Percentiles rank a stretch among this genome's conserved stretches.
Evolutionary conservation across 2,888 invertebrate genomes (phyloP).

Genomic region (Cerastoderma edule): DNA sequence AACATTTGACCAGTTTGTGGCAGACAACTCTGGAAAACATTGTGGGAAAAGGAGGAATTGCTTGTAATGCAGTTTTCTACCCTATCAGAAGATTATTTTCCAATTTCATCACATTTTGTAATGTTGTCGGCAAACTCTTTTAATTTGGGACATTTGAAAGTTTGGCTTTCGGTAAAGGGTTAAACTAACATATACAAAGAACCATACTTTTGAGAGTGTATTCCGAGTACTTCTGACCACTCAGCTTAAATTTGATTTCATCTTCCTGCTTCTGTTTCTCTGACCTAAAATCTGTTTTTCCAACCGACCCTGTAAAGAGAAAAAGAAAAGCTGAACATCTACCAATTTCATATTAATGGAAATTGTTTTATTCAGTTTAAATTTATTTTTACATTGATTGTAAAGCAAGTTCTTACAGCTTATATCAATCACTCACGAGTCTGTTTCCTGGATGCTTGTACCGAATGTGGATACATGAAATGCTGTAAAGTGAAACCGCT

Average conservation of each 20-base stretch:
- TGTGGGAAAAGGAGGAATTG: neutral
- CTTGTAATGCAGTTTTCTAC: neutral
- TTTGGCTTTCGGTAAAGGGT: too few species aligned
- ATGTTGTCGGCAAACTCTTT: neutral
- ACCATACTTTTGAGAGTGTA: conserved; percentile 25
- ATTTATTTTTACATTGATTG: neutral
- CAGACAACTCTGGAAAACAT: neutral
- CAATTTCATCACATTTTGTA: neutral
- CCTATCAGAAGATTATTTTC: neutral
- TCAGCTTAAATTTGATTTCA: conserved; percentile 30
- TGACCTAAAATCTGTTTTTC: conserved; percentile 67
- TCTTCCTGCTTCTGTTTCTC: conserved; percentile 36
- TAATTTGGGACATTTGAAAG: neutral
- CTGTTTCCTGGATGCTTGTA: too few species aligned
- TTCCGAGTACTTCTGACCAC: conserved; percentile 47
- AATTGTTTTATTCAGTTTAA: neutral
- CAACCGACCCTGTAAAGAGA: conserved; percentile 55
- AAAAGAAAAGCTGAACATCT: neutral
- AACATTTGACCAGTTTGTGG: too few species aligned
- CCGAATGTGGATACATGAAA: too few species aligned
- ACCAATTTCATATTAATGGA: neutral
- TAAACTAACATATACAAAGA: too few species aligned
- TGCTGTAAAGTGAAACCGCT: too few species aligned
- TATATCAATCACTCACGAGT: too few species aligned
- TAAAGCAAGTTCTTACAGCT: too few species aligned